Conservation (phyloP, 1,140 invertebrate genomes). For the Listronotus bonariensis region DNA sequence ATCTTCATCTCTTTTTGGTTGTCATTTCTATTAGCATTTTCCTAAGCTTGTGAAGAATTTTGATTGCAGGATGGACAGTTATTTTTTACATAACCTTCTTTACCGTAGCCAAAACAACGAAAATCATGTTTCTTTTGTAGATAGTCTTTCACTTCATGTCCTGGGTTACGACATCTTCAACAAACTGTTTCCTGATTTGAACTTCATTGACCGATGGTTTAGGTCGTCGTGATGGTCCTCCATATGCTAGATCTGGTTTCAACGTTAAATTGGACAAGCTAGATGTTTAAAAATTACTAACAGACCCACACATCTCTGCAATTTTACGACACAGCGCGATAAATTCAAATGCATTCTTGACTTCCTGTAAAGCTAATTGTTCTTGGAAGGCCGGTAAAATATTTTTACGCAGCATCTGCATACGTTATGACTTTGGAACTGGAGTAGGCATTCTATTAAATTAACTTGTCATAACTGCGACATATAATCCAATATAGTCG, state of each 20-base stretch:
- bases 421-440: background rate
- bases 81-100: background rate
- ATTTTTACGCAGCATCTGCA: conserved; percentile 3
- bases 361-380: background rate
- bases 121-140: background rate
- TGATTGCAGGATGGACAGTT: background rate
- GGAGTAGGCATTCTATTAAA: conserved; percentile 1
- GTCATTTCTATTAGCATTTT: background rate
- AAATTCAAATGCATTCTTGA: too few species aligned
- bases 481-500: background rate
- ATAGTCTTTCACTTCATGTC: background rate
- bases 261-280: background rate
- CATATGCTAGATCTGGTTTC: conserved; percentile 2
- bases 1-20: too few species aligned
- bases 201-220: background rate
- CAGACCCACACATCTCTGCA: background rate
- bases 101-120: background rate
- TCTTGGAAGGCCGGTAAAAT: conserved; percentile 2
- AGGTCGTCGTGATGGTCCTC: background rate
- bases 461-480: background rate
- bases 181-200: background rate
- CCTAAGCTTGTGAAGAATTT: background rate
- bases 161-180: background rate
- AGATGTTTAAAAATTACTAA: background rate
- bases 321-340: background rate